phyloP scores from a whole-genome alignment of 2,113 vertebrate genomes.

The Myanophis thanlyinensis region DNA sequence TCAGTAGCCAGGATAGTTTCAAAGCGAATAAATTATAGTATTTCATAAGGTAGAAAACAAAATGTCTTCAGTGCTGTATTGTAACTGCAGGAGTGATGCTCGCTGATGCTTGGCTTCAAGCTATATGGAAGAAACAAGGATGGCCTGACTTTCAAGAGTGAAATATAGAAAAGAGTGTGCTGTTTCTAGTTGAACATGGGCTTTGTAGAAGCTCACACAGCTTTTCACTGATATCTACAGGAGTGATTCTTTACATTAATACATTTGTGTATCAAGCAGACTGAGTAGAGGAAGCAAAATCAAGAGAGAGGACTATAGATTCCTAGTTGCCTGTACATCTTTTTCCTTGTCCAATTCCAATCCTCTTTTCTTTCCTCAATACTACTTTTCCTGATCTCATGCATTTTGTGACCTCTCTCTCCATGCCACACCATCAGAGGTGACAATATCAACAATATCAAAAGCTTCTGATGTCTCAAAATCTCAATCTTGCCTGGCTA shows the following conservation, averaged over 20 bases:
- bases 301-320: neutral
- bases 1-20: neutral
- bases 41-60: neutral
- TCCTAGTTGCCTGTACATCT: neutral
- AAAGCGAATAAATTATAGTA: neutral
- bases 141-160: neutral
- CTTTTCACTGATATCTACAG: neutral
- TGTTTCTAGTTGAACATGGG: neutral
- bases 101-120: neutral
- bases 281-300: neutral
- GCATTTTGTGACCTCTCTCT: neutral
- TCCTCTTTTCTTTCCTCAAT: neutral
- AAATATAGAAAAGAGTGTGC: neutral
- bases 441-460: neutral
- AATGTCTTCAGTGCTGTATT: neutral
- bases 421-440: neutral
- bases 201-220: neutral
- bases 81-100: neutral
- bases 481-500: neutral
- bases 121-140: neutral
- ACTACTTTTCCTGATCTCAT: neutral
- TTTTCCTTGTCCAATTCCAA: neutral
- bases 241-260: neutral
- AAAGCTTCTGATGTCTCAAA: neutral
- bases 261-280: fast-evolving